Conservation (phyloP, 1,140 invertebrate genomes). For the Sitodiplosis mosellana region DNA sequence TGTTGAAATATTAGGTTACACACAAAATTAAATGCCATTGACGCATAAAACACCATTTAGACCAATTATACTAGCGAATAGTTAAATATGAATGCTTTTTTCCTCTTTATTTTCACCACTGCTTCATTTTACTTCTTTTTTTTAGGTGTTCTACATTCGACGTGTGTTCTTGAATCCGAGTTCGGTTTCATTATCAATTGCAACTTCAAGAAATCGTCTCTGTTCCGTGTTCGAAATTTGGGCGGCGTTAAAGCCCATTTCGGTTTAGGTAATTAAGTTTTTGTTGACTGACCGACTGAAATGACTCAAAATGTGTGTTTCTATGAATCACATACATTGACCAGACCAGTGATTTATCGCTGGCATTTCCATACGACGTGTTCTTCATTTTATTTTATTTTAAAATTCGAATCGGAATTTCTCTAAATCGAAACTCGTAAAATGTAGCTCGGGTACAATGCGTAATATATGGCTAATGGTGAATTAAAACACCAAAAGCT, state of each 20-base stretch:
- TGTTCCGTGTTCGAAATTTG: constrained; percentile 73
- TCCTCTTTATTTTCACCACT: too few relatives aligned
- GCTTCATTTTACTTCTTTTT: constrained; percentile 10
- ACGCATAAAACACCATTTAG: too few relatives aligned
- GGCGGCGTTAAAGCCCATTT: constrained; percentile 74
- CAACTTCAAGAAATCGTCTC: constrained; percentile 74
- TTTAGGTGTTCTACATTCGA: constrained; percentile 38
- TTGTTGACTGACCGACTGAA: too few relatives aligned
- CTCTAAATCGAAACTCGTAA: too few relatives aligned
- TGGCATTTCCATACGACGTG: too few relatives aligned
- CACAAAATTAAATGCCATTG: too few relatives aligned
- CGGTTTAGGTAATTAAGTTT: constrained; percentile 46
- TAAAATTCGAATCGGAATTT: too few relatives aligned
- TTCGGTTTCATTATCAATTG: constrained; percentile 75
- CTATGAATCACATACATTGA: background rate
- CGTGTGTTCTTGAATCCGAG: constrained; percentile 71
- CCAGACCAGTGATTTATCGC: background rate
- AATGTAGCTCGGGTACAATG: too few relatives aligned
- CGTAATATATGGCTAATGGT: background rate
- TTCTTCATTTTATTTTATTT: too few relatives aligned
- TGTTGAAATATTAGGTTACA: too few relatives aligned
- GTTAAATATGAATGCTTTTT: too few relatives aligned
- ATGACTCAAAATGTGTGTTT: background rate
- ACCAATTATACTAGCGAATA: too few relatives aligned
- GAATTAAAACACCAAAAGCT: background rate